Conservation (phyloP, 2,888 invertebrate genomes). For the Eustalomyia histrio region DNA sequence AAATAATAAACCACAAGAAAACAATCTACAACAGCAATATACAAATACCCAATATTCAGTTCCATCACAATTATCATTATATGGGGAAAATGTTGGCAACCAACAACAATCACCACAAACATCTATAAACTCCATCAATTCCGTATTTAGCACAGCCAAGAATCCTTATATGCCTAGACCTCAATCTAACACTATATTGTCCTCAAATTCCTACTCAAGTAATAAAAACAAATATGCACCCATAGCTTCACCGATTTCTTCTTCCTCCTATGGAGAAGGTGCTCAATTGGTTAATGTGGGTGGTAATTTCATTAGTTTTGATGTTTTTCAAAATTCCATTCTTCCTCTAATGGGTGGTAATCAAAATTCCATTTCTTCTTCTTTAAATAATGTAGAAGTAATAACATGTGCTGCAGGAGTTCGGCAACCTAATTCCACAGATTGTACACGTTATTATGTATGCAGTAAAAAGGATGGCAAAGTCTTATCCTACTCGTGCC, state of each 20-base stretch:
- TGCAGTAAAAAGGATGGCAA: constrained; percentile 79
- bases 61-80: constrained; percentile 55
- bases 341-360: constrained; percentile 72
- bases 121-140: not conserved
- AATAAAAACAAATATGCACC: constrained; percentile 66
- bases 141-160: constrained; percentile 53
- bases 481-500: constrained; percentile 80
- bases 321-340: constrained; percentile 76
- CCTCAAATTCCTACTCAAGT: constrained; percentile 14
- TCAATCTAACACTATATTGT: constrained; percentile 24
- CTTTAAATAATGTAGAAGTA: constrained; percentile 74
- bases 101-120: not conserved
- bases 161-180: constrained; percentile 69
- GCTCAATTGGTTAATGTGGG: constrained; percentile 75
- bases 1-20: constrained; percentile 44
- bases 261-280: constrained; percentile 57
- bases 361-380: constrained; percentile 66
- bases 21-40: constrained; percentile 30
- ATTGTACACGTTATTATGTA: constrained; percentile 80
- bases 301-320: constrained; percentile 75
- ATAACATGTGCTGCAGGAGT: constrained; percentile 79
- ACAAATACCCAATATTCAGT: constrained; percentile 64
- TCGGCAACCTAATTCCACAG: constrained; percentile 80
- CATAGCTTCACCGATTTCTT: constrained; percentile 19
- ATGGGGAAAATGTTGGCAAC: not conserved